Conservation (phyloP, 2,113 vertebrate genomes). For the Octodon degus region DNA sequence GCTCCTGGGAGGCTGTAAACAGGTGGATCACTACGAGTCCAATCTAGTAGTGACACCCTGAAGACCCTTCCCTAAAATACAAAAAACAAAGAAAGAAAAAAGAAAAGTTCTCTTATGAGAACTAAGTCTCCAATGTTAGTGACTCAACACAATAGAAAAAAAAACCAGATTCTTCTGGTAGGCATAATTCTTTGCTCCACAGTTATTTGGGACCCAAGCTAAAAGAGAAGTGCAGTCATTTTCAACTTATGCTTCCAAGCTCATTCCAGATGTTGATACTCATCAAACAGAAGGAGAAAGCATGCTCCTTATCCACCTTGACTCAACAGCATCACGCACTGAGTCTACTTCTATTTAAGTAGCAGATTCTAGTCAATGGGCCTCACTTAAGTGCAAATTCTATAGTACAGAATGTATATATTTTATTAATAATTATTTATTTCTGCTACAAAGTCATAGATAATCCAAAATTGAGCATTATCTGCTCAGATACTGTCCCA, state of each 20-base stretch:
- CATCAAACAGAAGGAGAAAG: neutral
- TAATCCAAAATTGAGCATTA: slow-evolving; percentile 30
- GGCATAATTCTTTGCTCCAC: neutral
- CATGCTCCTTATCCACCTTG: neutral
- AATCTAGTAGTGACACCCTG: no score
- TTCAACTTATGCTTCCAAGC: neutral
- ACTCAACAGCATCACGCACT: neutral
- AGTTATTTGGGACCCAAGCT: neutral
- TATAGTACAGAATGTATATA: neutral
- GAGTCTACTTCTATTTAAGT: neutral
- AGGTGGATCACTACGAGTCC: no score
- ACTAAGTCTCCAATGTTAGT: neutral
- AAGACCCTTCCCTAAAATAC: no score
- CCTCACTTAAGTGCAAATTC: neutral
- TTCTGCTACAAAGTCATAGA: neutral
- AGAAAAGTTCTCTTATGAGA: neutral
- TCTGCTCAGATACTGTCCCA: neutral
- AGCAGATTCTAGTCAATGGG: neutral
- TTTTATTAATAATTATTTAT: slow-evolving; percentile 1
- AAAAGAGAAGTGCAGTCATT: neutral
- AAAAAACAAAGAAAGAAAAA: no score
- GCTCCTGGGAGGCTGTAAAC: no score
- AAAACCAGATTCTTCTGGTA: neutral
- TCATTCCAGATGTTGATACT: neutral
- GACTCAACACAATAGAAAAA: neutral